These are phyloP conservation scores for Pterostichus niger DNA, from an alignment of 2,888 invertebrate species.

Conservation along the genomic window DNA sequence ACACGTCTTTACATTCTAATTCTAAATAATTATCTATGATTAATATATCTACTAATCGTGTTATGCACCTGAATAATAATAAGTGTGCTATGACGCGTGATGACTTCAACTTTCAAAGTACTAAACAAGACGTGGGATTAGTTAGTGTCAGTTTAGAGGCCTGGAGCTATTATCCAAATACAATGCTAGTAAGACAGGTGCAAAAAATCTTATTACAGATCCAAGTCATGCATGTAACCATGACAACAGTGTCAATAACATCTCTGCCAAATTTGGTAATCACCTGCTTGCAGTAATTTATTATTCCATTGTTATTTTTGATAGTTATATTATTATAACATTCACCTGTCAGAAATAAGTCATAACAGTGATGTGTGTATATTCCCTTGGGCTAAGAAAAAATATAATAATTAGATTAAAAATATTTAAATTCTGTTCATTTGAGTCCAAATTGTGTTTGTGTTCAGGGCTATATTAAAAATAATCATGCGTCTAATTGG, in stretches of 20 bases:
- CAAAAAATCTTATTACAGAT: constrained; percentile 12
- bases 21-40: too few species aligned
- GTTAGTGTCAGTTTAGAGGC: background rate
- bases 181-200: constrained; percentile 47
- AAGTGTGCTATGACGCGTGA: constrained; percentile 7
- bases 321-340: too few species aligned
- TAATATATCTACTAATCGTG: background rate
- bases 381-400: too few species aligned
- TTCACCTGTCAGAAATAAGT: too few species aligned
- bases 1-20: too few species aligned
- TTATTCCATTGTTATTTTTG: background rate
- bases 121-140: background rate
- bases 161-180: constrained; percentile 4
- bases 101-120: background rate
- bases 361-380: too few species aligned
- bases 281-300: background rate
- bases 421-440: too few species aligned
- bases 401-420: too few species aligned
- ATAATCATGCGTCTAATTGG: too few species aligned
- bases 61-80: constrained; percentile 24
- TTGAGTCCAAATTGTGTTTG: too few species aligned
- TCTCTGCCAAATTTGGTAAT: constrained; percentile 2
- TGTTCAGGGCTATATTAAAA: too few species aligned
- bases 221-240: background rate
- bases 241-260: constrained; percentile 24